Conservation (phyloP, 1,140 invertebrate species). For the Sycophaga agraensis region DNA sequence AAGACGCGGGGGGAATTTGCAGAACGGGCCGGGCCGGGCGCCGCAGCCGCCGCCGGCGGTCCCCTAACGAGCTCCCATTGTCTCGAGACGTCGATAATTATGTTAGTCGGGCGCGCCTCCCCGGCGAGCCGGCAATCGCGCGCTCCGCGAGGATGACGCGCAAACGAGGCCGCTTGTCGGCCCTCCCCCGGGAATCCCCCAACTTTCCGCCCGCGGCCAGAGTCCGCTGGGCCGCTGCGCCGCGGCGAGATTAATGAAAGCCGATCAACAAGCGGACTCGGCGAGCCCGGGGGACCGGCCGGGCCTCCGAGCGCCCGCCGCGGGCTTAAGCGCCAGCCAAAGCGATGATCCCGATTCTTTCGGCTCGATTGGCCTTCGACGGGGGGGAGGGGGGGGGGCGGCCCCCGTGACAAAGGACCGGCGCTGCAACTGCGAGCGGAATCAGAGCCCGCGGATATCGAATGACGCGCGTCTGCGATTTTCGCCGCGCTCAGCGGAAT, state of each 20-base stretch:
- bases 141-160: constrained; percentile 14
- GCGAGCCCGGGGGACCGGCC: not conserved
- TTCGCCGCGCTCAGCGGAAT: constrained; percentile 16
- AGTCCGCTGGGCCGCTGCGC: too few relatives aligned
- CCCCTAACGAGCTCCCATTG: constrained; percentile 48
- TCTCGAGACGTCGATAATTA: constrained; percentile 49
- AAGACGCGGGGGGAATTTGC: too few relatives aligned
- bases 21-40: too few relatives aligned
- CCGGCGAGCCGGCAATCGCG: too few relatives aligned
- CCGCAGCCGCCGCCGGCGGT: constrained; percentile 39
- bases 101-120: too few relatives aligned
- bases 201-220: too few relatives aligned
- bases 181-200: constrained; percentile 30
- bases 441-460: constrained; percentile 40
- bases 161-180: constrained; percentile 43
- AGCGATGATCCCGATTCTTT: constrained; percentile 33
- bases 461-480: constrained; percentile 33
- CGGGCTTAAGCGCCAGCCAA: not conserved
- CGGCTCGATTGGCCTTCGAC: constrained; percentile 44
- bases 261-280: not conserved
- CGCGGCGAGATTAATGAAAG: not conserved
- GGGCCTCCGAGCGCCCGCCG: not conserved
- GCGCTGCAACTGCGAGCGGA: not conserved
- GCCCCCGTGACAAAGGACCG: not conserved
- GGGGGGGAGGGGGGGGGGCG: too few relatives aligned